Evolutionary conservation across 2,113 vertebrate genomes (phyloP).

Genomic region (human (Homo sapiens)): DNA sequence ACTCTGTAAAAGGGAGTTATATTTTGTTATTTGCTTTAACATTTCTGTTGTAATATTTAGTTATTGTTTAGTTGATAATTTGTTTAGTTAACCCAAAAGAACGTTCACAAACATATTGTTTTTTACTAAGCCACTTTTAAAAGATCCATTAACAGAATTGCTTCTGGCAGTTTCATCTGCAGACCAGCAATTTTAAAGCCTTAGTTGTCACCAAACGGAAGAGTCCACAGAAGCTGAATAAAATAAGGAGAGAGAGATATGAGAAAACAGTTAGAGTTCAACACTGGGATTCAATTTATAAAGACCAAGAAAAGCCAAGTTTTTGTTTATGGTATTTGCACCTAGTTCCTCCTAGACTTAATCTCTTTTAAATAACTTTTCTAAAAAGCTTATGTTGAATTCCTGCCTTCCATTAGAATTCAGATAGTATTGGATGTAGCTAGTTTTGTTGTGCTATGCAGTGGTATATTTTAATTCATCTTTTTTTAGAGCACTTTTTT

Average conservation of each 20-base stretch:
- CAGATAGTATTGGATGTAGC: neutral
- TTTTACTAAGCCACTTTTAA: neutral
- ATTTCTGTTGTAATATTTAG: neutral
- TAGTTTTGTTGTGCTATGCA: neutral
- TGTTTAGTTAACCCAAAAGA: neutral
- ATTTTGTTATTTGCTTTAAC: neutral
- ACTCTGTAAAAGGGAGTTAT: neutral
- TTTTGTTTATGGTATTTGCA: neutral
- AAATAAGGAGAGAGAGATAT: neutral
- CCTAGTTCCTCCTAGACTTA: neutral
- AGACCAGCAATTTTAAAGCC: neutral
- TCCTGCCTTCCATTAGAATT: neutral
- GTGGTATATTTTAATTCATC: neutral
- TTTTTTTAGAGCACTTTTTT: neutral
- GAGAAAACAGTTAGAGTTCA: neutral
- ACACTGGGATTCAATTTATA: neutral
- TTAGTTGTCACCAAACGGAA: neutral
- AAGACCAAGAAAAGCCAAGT: neutral
- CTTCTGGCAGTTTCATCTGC: neutral
- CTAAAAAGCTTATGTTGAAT: neutral
- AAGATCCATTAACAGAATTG: neutral
- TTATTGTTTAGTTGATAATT: neutral
- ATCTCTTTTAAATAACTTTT: neutral
- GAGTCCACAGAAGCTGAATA: neutral
- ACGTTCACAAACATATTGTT: neutral